phyloP scores from a whole-genome alignment of 2,797 vertebrate genomes.

The Karalla daura region DNA sequence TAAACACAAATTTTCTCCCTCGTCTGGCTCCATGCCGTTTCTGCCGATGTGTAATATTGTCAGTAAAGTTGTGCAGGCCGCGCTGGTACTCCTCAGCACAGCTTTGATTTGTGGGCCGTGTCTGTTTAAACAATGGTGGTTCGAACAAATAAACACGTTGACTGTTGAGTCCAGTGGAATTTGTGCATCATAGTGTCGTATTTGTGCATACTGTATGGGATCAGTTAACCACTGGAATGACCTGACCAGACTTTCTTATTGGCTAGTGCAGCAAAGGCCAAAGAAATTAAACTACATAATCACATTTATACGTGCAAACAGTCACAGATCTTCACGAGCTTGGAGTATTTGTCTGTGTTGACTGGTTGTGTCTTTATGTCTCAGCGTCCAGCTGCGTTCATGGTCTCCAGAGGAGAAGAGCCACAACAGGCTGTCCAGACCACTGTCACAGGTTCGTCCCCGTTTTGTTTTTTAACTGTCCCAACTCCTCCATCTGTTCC shows the following conservation, averaged over 20 bases:
- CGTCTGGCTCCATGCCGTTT: background rate
- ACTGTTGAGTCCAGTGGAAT: too few relatives aligned
- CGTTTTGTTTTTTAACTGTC: background rate
- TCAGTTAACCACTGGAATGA: background rate
- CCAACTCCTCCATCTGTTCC: background rate
- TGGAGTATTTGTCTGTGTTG: background rate
- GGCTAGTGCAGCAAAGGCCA: background rate
- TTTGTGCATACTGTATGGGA: background rate
- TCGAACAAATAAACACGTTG: too few relatives aligned
- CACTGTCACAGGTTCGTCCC: slow-evolving; percentile 83
- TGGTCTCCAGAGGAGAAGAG: slow-evolving; percentile 85
- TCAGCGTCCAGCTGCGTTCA: slow-evolving; percentile 77
- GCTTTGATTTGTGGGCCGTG: too few relatives aligned
- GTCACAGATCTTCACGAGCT: too few relatives aligned
- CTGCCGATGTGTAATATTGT: too few relatives aligned
- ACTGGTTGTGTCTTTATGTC: slow-evolving; percentile 30
- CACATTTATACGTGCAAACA: background rate
- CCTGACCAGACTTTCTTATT: background rate
- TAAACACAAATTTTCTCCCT: slow-evolving; percentile 15
- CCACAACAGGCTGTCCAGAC: slow-evolving; percentile 77
- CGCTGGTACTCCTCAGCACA: too few relatives aligned
- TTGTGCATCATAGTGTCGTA: background rate
- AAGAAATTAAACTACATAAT: background rate
- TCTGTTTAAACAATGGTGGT: too few relatives aligned
- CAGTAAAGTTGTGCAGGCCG: too few relatives aligned